Conservation (phyloP, 2,888 invertebrate species). For the Drosophila yooni region DNA sequence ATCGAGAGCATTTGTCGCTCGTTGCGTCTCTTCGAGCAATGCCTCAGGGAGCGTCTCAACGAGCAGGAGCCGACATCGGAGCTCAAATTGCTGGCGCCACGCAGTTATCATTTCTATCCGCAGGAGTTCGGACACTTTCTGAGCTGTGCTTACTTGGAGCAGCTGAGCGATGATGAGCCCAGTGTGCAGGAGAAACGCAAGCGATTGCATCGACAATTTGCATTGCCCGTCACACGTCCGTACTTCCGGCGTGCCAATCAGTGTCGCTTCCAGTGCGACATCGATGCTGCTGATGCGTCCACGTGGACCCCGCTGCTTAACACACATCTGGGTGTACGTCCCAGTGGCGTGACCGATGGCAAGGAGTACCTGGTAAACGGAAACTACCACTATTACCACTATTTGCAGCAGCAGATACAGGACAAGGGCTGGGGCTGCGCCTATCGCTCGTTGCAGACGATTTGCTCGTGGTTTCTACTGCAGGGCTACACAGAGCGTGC, state of each 20-base stretch:
- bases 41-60: conserved; percentile 87
- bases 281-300: conserved; percentile 65
- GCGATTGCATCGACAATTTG: conserved; percentile 90
- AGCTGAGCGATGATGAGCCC: conserved; percentile 88
- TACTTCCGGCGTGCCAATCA: conserved; percentile 91
- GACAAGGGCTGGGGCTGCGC: conserved; percentile 99
- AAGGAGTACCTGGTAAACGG: conserved; percentile 90
- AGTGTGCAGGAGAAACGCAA: conserved; percentile 88
- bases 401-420: conserved; percentile 96
- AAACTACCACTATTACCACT: conserved; percentile 97
- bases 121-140: conserved; percentile 90
- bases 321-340: conserved; percentile 88
- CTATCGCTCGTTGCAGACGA: conserved; percentile 97
- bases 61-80: conserved; percentile 53
- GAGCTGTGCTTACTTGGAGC: conserved; percentile 90
- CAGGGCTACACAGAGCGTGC: conserved; percentile 92
- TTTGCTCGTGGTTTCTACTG: conserved; percentile 97
- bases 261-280: conserved; percentile 86
- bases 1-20: conserved; percentile 91
- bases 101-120: conserved; percentile 89
- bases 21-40: conserved; percentile 88
- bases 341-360: conserved; percentile 85
- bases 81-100: conserved; percentile 76
- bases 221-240: conserved; percentile 89
- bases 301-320: conserved; percentile 87